Percentiles rank a stretch among this genome's conserved stretches.
These are phyloP conservation scores for Acropternis orthonyx DNA, from an alignment of 2,797 vertebrate species.

Conservation along the genomic window DNA sequence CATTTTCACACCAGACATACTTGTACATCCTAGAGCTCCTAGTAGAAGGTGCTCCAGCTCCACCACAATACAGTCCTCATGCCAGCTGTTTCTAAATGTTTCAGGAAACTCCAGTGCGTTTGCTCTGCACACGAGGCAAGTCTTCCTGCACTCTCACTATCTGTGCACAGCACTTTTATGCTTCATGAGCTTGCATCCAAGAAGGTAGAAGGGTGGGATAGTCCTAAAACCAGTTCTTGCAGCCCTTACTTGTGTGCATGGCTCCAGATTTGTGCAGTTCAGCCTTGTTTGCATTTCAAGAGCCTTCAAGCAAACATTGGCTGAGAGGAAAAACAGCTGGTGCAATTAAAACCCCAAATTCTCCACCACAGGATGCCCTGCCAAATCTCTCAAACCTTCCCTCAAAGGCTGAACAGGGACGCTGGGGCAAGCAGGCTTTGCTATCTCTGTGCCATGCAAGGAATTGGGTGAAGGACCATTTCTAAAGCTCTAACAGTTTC, in stretches of 20 bases:
- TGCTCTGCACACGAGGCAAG: background rate
- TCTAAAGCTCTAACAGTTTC: background rate
- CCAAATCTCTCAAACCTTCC: background rate
- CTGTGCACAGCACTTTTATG: background rate
- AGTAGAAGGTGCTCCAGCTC: background rate
- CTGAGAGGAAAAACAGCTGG: background rate
- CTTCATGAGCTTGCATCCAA: background rate
- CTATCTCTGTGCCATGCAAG: background rate
- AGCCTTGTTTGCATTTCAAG: background rate
- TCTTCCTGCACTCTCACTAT: background rate
- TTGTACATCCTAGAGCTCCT: background rate
- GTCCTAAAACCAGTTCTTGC: background rate
- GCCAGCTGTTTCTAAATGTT: background rate
- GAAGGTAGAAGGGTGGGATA: rapidly evolving
- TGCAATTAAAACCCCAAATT: slow-evolving; percentile 8
- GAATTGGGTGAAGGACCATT: background rate
- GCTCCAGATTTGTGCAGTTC: background rate
- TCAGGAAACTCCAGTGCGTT: background rate
- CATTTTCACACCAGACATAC: background rate
- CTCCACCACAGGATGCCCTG: background rate
- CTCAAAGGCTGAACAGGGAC: background rate
- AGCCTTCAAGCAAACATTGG: slow-evolving; percentile 13
- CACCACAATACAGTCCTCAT: background rate
- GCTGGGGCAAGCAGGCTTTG: background rate
- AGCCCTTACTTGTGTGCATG: background rate